Evolutionary conservation across 1,140 invertebrate genomes (phyloP), one percentile per base, ranked within the genome.

Genomic region (Nomia melanderi): DNA sequence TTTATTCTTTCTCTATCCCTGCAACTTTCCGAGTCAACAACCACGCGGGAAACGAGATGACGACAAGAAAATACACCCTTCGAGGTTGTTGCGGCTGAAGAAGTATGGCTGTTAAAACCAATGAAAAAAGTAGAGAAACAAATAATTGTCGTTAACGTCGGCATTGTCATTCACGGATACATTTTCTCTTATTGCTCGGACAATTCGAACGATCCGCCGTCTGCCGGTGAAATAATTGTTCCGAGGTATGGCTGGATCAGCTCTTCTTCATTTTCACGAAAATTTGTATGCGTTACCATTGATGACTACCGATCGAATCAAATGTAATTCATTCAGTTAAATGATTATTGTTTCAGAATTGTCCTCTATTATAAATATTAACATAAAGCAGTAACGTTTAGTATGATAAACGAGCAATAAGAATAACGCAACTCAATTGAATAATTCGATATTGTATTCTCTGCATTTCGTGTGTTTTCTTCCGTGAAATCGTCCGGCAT

Each of bases 41-140:
- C 77, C 70, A 76, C 79, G 74, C 70, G 77, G 83, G 74, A 83
- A 86, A 83, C 79, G 83, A 85, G 77, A 85, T 78, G 82, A 85
- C 72, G 84, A 84, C 84, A 86, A 82, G 80, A 84, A 80, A 84
- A 71, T 84, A 65, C 77, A 81, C 54, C 39, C 56, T 65, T 47
- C 56, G 47, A 67, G 27, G 60, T n/a, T 59, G 17, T 53, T 39
- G 66, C 65, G 65, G 44, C 31, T 33, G 50, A 62, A 79, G 64
- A 69, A 69, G 29, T 41, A 47, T 69, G 17, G 44, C 39, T 29
- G 56, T 29, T 62, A 31, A 23, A 36, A 60, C 20, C 31, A 20
- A 50, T 50, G 57, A 29, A 29, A 56, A 47, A 47, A 47, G n/a
- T 20, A 20, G 23, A 56, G 23, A 27, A 27, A 12, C 27, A 56